Evolutionary conservation across 2,888 invertebrate genomes (phyloP), one percentile per base, ranked within the genome.

Genomic region (Conchocele bisecta): DNA sequence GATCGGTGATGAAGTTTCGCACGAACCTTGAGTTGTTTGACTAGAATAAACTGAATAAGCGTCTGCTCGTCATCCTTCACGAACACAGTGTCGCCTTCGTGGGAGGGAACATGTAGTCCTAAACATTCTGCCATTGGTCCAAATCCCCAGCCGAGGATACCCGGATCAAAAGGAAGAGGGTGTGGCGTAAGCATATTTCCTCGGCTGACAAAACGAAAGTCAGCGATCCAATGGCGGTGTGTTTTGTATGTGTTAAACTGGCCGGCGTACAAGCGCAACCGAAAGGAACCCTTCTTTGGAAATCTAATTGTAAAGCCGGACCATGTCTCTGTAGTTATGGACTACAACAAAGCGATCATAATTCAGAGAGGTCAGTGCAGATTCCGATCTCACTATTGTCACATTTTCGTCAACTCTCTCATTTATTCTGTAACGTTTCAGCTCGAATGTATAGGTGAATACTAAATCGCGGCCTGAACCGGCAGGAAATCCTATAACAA

Each of bases 101-200:
- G 71, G 9, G 75, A 71, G 1, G 75, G 75, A 37, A 75, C 71
- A 37, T 31, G 69, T 7, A 75, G 53, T 20, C 75, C 75, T 7
- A 65, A 44, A 26, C 41, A 53, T 57, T 68, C 63, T 9, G 75
- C 33, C n/a, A 68, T 41, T 13, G 71, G 65, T 4, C 68, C 61
- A 9, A 71, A 71, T 3, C 75, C 75, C 75, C 75, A 75, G 17
- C 75, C 75, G 3, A 71, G 54, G 22, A 68, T 35, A 22, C 71
- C 71, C 9, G 75, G 68, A 28, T 75, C 75, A 65, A 75, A 71
- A 4, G 75, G 75, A 15, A 75, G 31, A 13, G 71, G 75, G 9
- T 56, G 22, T 0, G 53, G 48, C 28, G 53, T 29, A 22, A 41
- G 37, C 2, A 53, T 15, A 2, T 66, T 24, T 3, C 37, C 33